Conservation (phyloP, 2,888 invertebrate species). For the Entomobrya multifasciata region DNA sequence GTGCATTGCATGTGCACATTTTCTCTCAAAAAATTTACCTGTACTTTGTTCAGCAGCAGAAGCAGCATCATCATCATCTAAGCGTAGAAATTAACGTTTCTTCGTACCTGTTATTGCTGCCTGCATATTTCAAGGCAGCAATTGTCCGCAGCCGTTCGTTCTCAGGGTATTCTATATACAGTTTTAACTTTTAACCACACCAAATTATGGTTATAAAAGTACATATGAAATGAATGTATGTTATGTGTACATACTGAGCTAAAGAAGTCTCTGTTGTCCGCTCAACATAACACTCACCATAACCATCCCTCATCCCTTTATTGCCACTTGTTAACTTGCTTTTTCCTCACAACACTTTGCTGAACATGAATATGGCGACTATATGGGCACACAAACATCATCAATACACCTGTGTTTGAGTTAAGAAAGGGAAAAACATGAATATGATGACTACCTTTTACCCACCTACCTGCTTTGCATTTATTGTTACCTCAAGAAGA, state of each 20-base stretch:
- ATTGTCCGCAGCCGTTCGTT: slow-evolving; percentile 52
- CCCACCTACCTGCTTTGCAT: not conserved
- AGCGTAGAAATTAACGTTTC: slow-evolving; percentile 29
- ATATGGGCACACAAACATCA: too few relatives aligned
- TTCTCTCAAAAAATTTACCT: slow-evolving; percentile 25
- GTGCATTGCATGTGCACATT: not conserved
- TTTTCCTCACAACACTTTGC: not conserved
- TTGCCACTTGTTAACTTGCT: slow-evolving; percentile 39
- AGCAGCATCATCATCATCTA: slow-evolving; percentile 1
- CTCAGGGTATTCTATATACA: slow-evolving; percentile 54
- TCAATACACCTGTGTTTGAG: slow-evolving; percentile 59
- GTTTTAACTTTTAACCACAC: slow-evolving; percentile 50
- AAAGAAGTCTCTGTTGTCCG: not conserved
- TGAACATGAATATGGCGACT: too few relatives aligned
- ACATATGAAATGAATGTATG: too few relatives aligned
- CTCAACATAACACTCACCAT: slow-evolving; percentile 13
- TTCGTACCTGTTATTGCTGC: slow-evolving; percentile 15
- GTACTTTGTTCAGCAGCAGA: too few relatives aligned
- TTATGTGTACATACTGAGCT: not conserved
- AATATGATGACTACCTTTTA: slow-evolving; percentile 15
- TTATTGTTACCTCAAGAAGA: slow-evolving; percentile 33
- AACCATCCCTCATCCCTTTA: slow-evolving; percentile 50
- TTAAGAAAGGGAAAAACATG: not conserved
- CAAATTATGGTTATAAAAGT: slow-evolving; percentile 1
- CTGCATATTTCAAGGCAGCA: slow-evolving; percentile 2